These are phyloP conservation scores for Ichneumoninae sp. DNA, from an alignment of 2,888 invertebrate species.

Conservation along the genomic window DNA sequence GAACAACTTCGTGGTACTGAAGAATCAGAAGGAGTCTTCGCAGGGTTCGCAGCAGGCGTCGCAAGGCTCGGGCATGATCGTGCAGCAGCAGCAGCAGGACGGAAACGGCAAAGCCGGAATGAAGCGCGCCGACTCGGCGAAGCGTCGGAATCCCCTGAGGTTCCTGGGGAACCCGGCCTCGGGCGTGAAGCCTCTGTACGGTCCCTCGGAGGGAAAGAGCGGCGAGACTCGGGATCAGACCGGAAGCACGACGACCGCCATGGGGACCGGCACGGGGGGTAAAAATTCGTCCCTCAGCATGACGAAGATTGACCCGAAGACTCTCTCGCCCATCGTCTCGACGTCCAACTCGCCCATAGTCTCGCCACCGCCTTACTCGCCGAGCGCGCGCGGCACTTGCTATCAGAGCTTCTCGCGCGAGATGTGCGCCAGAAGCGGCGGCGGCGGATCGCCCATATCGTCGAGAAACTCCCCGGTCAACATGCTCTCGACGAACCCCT, in stretches of 20 bases:
- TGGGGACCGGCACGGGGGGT: slow-evolving; percentile 47
- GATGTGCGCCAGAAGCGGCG: slow-evolving; percentile 69
- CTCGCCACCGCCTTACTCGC: slow-evolving; percentile 81
- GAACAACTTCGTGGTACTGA: slow-evolving; percentile 82
- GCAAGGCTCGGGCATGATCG: slow-evolving; percentile 29
- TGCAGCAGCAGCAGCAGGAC: slow-evolving; percentile 61
- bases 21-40: slow-evolving; percentile 81
- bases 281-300: slow-evolving; percentile 76
- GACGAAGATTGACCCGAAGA: slow-evolving; percentile 87
- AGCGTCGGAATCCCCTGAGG: slow-evolving; percentile 84
- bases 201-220: slow-evolving; percentile 83
- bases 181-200: slow-evolving; percentile 87
- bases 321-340: slow-evolving; percentile 85
- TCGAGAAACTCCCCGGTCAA: slow-evolving; percentile 82
- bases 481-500: slow-evolving; percentile 83
- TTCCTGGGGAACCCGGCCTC: slow-evolving; percentile 86
- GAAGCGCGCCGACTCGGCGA: slow-evolving; percentile 84
- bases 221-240: slow-evolving; percentile 67
- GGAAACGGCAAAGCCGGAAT: slow-evolving; percentile 68
- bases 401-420: slow-evolving; percentile 75
- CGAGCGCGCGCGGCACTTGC: slow-evolving; percentile 75
- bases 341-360: slow-evolving; percentile 78
- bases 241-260: slow-evolving; percentile 42
- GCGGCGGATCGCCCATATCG: slow-evolving; percentile 78
- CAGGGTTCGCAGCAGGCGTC: slow-evolving; percentile 64